Percentiles rank a stretch among this genome's conserved stretches.
Conservation (phyloP, 2,888 invertebrate genomes). For the Suillia variegata region DNA sequence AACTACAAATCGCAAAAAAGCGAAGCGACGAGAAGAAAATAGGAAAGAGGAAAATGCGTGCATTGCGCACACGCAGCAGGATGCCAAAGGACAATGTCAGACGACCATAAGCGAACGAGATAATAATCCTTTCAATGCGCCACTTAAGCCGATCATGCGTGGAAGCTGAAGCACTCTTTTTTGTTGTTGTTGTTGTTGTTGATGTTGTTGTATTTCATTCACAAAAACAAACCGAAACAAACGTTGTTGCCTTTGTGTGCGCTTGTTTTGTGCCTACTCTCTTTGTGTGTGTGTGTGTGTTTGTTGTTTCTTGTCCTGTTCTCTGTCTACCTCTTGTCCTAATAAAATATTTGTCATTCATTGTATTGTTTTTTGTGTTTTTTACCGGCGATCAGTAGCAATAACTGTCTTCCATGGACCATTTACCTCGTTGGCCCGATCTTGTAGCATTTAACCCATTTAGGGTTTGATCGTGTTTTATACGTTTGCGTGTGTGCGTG, state of each 20-base stretch:
- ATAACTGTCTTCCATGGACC: conserved; percentile 29
- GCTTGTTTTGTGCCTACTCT: too few relatives aligned
- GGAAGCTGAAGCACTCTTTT: too few relatives aligned
- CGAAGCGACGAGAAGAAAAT: conserved; percentile 9
- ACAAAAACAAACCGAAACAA: background rate
- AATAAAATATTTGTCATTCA: background rate
- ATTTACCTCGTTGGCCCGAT: conserved; percentile 34
- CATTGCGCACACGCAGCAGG: conserved; percentile 44
- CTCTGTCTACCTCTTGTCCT: background rate
- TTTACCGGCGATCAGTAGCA: background rate
- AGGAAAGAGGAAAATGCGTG: conserved; percentile 18
- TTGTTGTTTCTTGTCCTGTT: background rate
- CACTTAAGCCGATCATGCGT: conserved; percentile 61
- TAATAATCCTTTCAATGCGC: conserved; percentile 60
- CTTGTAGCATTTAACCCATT: conserved; percentile 46
- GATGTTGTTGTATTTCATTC: background rate
- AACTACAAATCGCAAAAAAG: conserved; percentile 4
- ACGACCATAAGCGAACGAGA: conserved; percentile 24
- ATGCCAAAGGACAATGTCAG: conserved; percentile 28
- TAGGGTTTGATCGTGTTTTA: conserved; percentile 35
- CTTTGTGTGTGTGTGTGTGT: too few relatives aligned
- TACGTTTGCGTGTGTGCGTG: too few relatives aligned
- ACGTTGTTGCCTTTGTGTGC: background rate
- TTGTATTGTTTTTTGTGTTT: background rate
- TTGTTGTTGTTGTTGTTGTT: too few relatives aligned